Evolutionary conservation across 2,113 vertebrate species (phyloP), one percentile per base, ranked within the genome.

Genomic region (Conger conger): DNA sequence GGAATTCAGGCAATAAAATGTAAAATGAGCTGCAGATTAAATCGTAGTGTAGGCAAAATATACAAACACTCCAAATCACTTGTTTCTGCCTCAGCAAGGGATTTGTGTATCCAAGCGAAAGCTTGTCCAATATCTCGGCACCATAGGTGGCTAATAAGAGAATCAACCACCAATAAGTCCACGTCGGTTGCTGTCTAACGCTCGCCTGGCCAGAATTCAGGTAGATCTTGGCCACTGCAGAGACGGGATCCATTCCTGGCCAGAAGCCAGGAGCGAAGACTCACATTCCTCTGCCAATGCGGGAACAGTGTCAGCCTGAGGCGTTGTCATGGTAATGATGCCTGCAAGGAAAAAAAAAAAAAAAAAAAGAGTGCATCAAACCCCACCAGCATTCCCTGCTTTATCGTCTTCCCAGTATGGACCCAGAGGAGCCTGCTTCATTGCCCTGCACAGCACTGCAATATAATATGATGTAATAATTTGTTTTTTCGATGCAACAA

Each of bases 281-380:
- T 73, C 68, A 30, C 9, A 27, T 73, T 11, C 68, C n/a, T 33
- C 68, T 33, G 27, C n/a, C 68, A 30, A 73, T n/a, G 8, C 5
- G 33, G 9, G 68, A n/a, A 63, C 27, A 13, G 68, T 27, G 68
- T 33, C 9, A 73, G 68, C n/a, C 68, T 27, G 9, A 73, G 68
- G 68, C n/a, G n/a, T 73, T 73, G 68, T 73, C 68, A 73, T 73
- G 68, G 68, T 73, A 33, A 73, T 33, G 68, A 30, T n/a, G 68
- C 68, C 68, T 73, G n/a, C 68, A 73, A 9, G 68, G 33, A 30
- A 73, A 33, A 30, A 33, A n/a, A 33, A 6, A 73, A 73, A 73
- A 5, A 13, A 30, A 68, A 42, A 42, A 42, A 4, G 40, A 4
- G n/a, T 11, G 68, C 23, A 73, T n/a, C 68, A 73, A 73, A 13